Evolutionary conservation across 2,797 vertebrate species (phyloP).

Genomic region (Heteromormyrus szaboi): DNA sequence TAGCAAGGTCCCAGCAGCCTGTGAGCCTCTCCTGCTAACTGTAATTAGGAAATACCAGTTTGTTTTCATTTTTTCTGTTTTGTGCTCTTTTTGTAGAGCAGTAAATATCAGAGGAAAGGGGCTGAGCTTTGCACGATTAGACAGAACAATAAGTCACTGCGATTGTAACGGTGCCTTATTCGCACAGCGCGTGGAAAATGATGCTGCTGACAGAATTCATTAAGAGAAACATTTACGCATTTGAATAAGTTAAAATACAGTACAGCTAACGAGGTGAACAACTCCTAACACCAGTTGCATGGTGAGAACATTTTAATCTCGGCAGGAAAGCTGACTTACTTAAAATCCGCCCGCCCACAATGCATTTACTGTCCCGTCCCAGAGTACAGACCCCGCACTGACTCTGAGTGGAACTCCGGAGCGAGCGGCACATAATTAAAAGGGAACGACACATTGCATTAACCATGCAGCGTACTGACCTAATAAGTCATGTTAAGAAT

Average conservation of each 20-base stretch:
- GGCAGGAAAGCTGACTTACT: background rate
- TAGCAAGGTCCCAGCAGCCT: background rate
- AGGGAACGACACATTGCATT: background rate
- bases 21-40: background rate
- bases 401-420: background rate
- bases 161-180: background rate
- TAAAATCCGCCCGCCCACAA: background rate
- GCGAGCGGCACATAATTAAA: slow-evolving; percentile 3
- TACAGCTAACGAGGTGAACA: background rate
- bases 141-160: background rate
- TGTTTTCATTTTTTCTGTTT: background rate
- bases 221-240: background rate
- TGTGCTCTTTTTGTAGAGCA: background rate
- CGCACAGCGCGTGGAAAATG: background rate
- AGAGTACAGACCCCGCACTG: background rate
- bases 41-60: background rate
- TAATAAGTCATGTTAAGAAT: slow-evolving; percentile 12
- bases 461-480: slow-evolving; percentile 8
- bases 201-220: background rate
- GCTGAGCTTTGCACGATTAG: background rate
- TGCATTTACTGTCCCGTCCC: background rate
- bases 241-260: background rate
- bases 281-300: background rate
- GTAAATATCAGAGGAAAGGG: background rate
- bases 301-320: background rate